Conservation (phyloP, 2,113 vertebrate genomes). For the Sigmodon hispidus region DNA sequence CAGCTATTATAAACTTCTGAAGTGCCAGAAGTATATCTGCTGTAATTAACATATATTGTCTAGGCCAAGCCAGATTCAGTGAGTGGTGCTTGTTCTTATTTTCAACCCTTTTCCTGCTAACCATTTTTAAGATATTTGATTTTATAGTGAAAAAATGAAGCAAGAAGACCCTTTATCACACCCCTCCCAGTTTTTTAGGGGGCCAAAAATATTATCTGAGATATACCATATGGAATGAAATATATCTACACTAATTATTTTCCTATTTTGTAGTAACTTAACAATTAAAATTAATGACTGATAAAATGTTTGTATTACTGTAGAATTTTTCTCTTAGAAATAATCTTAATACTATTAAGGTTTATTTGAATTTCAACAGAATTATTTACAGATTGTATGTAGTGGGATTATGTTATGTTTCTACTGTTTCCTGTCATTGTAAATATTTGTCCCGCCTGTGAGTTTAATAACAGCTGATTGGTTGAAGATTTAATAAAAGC, state of each 20-base stretch:
- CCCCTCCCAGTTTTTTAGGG: rapidly evolving
- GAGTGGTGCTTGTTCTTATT: slow-evolving; percentile 48
- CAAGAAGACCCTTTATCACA: slow-evolving; percentile 31
- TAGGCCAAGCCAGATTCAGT: slow-evolving; percentile 24
- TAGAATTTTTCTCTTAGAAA: slow-evolving; percentile 26
- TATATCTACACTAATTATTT: slow-evolving; percentile 83
- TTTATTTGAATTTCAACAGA: slow-evolving; percentile 25
- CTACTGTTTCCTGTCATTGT: too few relatives aligned
- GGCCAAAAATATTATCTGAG: slow-evolving; percentile 81
- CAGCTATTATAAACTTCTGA: slow-evolving; percentile 33
- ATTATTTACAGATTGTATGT: slow-evolving; percentile 47
- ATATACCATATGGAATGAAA: slow-evolving; percentile 69
- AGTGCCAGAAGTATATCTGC: not conserved
- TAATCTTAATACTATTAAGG: not conserved
- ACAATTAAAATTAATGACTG: slow-evolving; percentile 26
- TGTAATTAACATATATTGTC: slow-evolving; percentile 44
- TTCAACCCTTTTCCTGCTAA: slow-evolving; percentile 62
- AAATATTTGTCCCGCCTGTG: too few relatives aligned
- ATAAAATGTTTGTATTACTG: slow-evolving; percentile 13
- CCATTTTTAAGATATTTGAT: slow-evolving; percentile 74
- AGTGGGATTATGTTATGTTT: too few relatives aligned
- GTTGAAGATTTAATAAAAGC: too few relatives aligned
- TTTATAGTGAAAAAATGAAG: slow-evolving; percentile 62
- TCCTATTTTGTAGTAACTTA: slow-evolving; percentile 74
- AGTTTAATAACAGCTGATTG: too few relatives aligned